These are phyloP conservation scores for Laticauda colubrina DNA, from an alignment of 2,113 vertebrate genomes.

Conservation along the genomic window DNA sequence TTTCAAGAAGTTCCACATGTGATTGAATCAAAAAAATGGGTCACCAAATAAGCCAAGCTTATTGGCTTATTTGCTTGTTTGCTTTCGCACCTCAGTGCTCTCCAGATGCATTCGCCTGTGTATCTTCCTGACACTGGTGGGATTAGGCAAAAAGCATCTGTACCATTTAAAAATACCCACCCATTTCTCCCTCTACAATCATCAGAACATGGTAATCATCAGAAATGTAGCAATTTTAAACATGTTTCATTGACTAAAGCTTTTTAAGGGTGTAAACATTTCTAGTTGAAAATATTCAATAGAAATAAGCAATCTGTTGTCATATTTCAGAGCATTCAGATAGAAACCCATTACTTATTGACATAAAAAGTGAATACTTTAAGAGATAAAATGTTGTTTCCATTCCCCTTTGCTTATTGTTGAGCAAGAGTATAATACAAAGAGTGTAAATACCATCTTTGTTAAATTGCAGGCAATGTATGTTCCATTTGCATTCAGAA, in stretches of 20 bases:
- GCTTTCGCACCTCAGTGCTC: neutral
- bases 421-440: neutral
- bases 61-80: neutral
- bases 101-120: neutral
- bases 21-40: neutral
- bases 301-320: neutral
- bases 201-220: neutral
- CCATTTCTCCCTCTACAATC: neutral
- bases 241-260: neutral
- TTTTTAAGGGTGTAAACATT: neutral
- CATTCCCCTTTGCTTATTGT: neutral
- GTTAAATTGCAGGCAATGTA: neutral
- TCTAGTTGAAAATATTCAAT: neutral
- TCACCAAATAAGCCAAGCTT: neutral
- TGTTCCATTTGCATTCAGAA: neutral
- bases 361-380: neutral
- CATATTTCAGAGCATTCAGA: neutral
- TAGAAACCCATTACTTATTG: neutral
- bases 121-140: neutral
- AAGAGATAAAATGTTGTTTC: neutral
- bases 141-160: neutral
- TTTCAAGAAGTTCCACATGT: neutral
- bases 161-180: neutral
- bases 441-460: neutral
- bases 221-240: neutral